Base-by-base conservation (phyloP, 2,113 vertebrate species). In the Hiodon tergisus region DNA sequence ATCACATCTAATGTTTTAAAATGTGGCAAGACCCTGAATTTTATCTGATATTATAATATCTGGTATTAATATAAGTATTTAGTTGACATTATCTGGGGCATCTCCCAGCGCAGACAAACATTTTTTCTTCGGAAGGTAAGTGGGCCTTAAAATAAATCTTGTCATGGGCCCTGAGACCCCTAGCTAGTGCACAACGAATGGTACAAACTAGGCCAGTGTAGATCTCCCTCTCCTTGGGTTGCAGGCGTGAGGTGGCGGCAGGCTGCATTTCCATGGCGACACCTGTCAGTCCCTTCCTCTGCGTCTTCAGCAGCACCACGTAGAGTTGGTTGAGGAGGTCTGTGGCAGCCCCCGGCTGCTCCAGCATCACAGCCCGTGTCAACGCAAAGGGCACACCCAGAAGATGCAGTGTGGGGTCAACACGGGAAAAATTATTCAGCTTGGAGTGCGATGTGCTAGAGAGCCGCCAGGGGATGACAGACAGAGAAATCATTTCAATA, bases 251-350 rank as follows among this genome's bases (percentile, higher is more conserved):
- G 1, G 51, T 78, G 79, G 82, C 87, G 13, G 83, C 68, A 46
- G 94, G 87, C 80, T 90, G 90, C 86, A 91, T 85, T 86, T 94
- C 88, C 86, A 93, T 77, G 3, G 89, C 84, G 8, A 87, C 63
- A 67, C 85, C 83, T 0, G 89, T 88, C 46, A 92, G 82, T 3
- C 91, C 92, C 2, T 86, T 46, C 48, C 88, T 94, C 78, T 85
- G 93, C 81, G 92, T 97, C 79, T 89, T 95, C 87, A 93, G 92
- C 70, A 99, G 91, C 69, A 90, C 86, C 66, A 92, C 85, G 67
- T 94, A 96, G 8, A 99, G 81, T 52, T 98, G 93, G 84, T 97
- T 94, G 0, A 99, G 89, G 31, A 99, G 93, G 8, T 86, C 87
- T 2, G 85, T 92, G 60, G 94, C 95, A 3, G 90, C 93, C 6